Percentiles rank a stretch among this genome's conserved stretches.
phyloP scores from a whole-genome alignment of 1,140 invertebrate species.

The Rhyacophila brunnea region DNA sequence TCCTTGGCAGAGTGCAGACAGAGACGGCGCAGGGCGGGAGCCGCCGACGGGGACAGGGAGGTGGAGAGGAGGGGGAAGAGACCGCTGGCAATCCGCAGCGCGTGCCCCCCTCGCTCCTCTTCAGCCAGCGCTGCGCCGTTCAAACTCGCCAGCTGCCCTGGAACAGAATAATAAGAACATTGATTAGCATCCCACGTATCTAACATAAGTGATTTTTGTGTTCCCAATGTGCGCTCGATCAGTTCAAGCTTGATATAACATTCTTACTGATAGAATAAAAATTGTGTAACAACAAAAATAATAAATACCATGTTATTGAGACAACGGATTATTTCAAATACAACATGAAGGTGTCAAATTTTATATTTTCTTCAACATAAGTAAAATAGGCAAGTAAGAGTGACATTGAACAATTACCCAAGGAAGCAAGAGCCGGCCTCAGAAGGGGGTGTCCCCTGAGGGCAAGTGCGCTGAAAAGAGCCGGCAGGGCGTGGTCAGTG shows the following conservation, averaged over 20 bases:
- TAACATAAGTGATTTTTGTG: not conserved
- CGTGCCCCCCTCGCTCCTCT: slow-evolving; percentile 63
- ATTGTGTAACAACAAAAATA: no score
- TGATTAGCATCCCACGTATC: not conserved
- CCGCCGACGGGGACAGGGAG: slow-evolving; percentile 62
- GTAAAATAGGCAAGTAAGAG: no score
- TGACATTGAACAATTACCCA: slow-evolving; percentile 51
- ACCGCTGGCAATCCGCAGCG: slow-evolving; percentile 69
- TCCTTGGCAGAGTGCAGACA: slow-evolving; percentile 63
- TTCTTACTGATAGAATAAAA: no score
- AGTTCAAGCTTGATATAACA: no score
- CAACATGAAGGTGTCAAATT: no score
- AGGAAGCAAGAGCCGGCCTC: slow-evolving; percentile 74
- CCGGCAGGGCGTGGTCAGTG: slow-evolving; percentile 68
- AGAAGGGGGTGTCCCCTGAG: slow-evolving; percentile 75
- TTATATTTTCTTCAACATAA: no score
- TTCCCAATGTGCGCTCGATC: not conserved
- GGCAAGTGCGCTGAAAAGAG: slow-evolving; percentile 82
- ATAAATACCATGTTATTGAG: no score
- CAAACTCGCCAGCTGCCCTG: slow-evolving; percentile 49
- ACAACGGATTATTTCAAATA: no score
- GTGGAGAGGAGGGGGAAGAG: slow-evolving; percentile 66
- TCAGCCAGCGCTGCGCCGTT: slow-evolving; percentile 66
- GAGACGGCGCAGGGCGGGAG: slow-evolving; percentile 65
- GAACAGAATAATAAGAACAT: not conserved